Base-by-base conservation (phyloP, 2,797 vertebrate genomes). In the Paguma larvata region DNA sequence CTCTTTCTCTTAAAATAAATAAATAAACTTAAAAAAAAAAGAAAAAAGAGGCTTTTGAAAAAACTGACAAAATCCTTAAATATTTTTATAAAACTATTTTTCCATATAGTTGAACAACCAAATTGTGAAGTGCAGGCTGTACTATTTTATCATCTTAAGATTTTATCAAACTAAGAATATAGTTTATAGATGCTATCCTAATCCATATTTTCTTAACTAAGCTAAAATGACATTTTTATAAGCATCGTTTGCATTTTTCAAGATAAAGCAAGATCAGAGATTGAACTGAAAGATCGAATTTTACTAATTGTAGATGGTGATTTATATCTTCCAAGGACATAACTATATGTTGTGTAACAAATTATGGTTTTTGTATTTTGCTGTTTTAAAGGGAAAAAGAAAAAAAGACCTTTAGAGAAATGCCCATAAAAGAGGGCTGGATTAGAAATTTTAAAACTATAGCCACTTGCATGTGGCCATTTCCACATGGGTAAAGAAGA, bases 211-310 rank as follows among this genome's bases (percentile, higher is more conserved):
- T 85, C 32, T 95, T 77, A 97, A 93, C 92, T 89, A 85, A 93
- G 53, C 79, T 65, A 84, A 91, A 94, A 46, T 12, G 19, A 94
- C 32, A 78, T 72, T 86, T 95, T 91, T 68, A 18, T 80, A 75
- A 67, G 14, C 13, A 7, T 82, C 79, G 67, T 65, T 96, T 94
- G 67, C n/a, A 92, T 85, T 94, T 97, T 96, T 94, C 48, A 94
- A 79, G 44, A 67, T 88, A 48, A 94, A 92, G 10, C 23, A 84
- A 59, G 32, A 5, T 78, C 91, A 62, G 12, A 77, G 9, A 9
- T 79, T 88, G 48, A 34, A 91, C 59, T 92, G n/a, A 80, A 32
- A 75, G 41, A 85, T 89, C 30, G 34, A 2, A 38, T 85, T 96
- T 90, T 70, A 87, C 34, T 91, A 78, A 62, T 48, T 85, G 13